phyloP scores from a whole-genome alignment of 2,888 invertebrate genomes.

The Cremastinae sp. region DNA sequence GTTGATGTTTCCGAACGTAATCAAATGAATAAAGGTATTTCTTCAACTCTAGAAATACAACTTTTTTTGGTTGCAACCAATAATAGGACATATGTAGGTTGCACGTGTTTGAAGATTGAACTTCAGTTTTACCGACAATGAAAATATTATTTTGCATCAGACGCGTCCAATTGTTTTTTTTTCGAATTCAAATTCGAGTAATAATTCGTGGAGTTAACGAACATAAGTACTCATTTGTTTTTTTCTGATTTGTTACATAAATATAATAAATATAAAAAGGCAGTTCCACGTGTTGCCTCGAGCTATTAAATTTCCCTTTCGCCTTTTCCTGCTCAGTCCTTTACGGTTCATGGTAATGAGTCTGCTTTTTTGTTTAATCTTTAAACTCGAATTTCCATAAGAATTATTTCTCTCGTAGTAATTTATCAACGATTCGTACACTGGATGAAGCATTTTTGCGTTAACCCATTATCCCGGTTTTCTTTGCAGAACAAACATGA shows the following conservation, averaged over 20 bases:
- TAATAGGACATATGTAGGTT: too few species aligned
- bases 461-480: neutral
- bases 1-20: too few species aligned
- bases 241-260: too few species aligned
- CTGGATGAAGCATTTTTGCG: neutral
- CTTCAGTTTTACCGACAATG: too few species aligned
- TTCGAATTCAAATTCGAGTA: neutral
- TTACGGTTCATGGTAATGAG: constrained; percentile 38
- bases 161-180: too few species aligned
- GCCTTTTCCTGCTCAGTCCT: neutral
- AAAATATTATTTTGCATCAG: too few species aligned
- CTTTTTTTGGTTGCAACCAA: too few species aligned
- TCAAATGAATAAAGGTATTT: too few species aligned
- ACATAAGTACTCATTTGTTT: constrained; percentile 29
- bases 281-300: constrained; percentile 29
- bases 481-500: neutral
- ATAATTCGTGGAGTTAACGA: constrained; percentile 4
- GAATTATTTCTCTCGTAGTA: neutral
- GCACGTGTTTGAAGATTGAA: too few species aligned
- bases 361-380: constrained; percentile 16
- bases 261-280: constrained; percentile 17
- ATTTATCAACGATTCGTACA: constrained; percentile 1
- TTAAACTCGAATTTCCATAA: constrained; percentile 9
- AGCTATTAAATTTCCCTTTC: constrained; percentile 26
- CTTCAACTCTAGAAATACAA: too few species aligned